A percentile compares a stretch with the other conserved stretches of the same genome.
Evolutionary conservation across 37 sponge, comb jelly and placozoan genomes (phyloP).

Genomic region (Beroe ovata): DNA sequence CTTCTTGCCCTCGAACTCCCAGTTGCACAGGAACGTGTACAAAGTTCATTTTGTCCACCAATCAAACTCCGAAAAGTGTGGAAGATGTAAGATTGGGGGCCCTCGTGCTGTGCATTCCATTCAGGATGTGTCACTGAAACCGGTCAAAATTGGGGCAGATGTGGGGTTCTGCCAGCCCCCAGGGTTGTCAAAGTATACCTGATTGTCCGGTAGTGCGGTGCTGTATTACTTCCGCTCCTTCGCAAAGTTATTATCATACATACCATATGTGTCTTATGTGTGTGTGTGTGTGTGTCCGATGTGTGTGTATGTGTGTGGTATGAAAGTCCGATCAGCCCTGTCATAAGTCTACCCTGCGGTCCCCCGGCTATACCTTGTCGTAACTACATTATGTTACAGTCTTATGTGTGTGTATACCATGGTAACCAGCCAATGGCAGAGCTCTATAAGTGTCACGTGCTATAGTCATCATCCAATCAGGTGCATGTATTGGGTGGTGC

Average conservation of each 20-base stretch:
- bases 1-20: too few relatives aligned
- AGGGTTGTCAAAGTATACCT: too few relatives aligned
- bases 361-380: not conserved
- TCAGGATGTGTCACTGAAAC: too few relatives aligned
- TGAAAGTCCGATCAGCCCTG: not conserved
- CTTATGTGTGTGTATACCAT: too few relatives aligned
- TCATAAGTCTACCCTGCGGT: not conserved
- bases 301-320: not conserved
- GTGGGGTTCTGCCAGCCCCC: too few relatives aligned
- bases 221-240: not conserved
- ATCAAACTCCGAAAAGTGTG: too few relatives aligned
- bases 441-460: not conserved
- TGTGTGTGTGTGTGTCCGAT: not conserved
- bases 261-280: not conserved
- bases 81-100: too few relatives aligned
- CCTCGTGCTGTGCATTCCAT: too few relatives aligned
- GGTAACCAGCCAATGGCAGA: slow-evolving; percentile 19
- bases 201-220: too few relatives aligned
- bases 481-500: not conserved
- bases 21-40: too few relatives aligned
- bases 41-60: too few relatives aligned
- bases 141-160: too few relatives aligned
- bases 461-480: not conserved
- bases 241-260: not conserved
- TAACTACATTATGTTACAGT: not conserved